phyloP scores from a whole-genome alignment of 2,797 vertebrate genomes.

The Epinephelus malabaricus region DNA sequence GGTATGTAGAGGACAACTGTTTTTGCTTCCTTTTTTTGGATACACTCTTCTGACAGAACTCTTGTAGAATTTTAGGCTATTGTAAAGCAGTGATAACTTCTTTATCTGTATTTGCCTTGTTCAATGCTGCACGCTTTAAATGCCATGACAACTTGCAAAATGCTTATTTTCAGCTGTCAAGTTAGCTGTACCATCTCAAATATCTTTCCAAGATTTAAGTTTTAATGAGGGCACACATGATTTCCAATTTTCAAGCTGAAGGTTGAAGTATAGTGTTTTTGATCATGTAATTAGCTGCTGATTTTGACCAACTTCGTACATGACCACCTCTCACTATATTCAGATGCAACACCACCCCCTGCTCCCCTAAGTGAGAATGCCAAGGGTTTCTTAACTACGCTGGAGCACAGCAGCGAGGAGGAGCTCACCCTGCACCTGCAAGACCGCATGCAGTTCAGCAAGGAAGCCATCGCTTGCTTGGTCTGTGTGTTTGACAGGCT shows the following conservation, averaged over 20 bases:
- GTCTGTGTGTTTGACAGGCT: constrained; percentile 91
- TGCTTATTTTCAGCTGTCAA: background rate
- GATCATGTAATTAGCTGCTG: background rate
- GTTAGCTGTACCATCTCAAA: background rate
- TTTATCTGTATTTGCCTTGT: background rate
- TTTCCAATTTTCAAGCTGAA: background rate
- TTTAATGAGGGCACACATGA: too few relatives aligned
- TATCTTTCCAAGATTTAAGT: too few relatives aligned
- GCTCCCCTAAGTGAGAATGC: constrained; percentile 88
- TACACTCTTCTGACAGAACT: background rate
- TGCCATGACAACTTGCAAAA: background rate
- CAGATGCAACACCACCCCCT: constrained; percentile 66
- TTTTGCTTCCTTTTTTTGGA: constrained; percentile 5
- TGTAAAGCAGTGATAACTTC: background rate
- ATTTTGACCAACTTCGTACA: background rate
- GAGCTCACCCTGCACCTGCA: constrained; percentile 93
- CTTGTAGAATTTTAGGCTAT: background rate
- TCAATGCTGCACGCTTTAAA: background rate
- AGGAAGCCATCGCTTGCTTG: constrained; percentile 89
- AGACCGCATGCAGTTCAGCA: constrained; percentile 94
- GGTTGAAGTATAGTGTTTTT: background rate
- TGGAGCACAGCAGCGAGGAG: constrained; percentile 92
- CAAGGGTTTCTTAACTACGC: constrained; percentile 88
- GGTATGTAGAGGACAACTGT: background rate
- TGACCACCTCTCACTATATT: constrained; percentile 12